Evolutionary conservation across 2,113 vertebrate genomes (phyloP).

Genomic region (Orycteropus afer): DNA sequence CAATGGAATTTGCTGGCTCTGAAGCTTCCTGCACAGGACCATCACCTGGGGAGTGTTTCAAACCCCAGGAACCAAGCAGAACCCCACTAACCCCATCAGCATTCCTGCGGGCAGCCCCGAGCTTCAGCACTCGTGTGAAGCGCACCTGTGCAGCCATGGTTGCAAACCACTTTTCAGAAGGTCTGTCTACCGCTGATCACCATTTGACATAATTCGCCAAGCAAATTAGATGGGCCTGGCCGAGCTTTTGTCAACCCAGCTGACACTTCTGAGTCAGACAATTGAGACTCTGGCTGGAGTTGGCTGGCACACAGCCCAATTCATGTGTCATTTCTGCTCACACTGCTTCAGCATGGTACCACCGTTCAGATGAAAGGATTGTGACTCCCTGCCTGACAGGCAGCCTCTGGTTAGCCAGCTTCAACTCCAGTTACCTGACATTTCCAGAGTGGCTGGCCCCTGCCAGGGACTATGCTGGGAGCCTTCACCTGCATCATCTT

Average conservation of each 20-base stretch:
- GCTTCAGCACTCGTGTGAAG: too few relatives aligned
- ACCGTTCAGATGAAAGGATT: neutral
- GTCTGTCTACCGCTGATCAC: neutral
- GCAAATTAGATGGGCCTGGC: neutral
- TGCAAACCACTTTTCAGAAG: neutral
- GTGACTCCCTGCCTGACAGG: neutral
- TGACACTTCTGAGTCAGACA: neutral
- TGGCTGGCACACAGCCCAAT: neutral
- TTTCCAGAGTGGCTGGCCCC: neutral
- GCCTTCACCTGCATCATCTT: neutral
- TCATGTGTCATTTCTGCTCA: neutral
- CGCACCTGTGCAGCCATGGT: too few relatives aligned
- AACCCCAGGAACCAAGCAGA: neutral
- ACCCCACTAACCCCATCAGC: fast-evolving
- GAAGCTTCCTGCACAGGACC: neutral
- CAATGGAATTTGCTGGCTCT: too few relatives aligned
- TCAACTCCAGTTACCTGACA: neutral
- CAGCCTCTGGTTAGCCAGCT: neutral
- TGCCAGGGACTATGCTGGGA: fast-evolving
- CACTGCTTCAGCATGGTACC: too few relatives aligned
- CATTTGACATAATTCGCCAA: fast-evolving
- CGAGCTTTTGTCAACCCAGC: neutral
- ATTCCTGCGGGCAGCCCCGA: fast-evolving
- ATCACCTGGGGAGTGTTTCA: neutral
- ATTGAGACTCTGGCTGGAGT: fast-evolving